These are phyloP conservation scores for Leptobrachium leishanense DNA, from an alignment of 2,113 vertebrate genomes.

Conservation along the genomic window DNA sequence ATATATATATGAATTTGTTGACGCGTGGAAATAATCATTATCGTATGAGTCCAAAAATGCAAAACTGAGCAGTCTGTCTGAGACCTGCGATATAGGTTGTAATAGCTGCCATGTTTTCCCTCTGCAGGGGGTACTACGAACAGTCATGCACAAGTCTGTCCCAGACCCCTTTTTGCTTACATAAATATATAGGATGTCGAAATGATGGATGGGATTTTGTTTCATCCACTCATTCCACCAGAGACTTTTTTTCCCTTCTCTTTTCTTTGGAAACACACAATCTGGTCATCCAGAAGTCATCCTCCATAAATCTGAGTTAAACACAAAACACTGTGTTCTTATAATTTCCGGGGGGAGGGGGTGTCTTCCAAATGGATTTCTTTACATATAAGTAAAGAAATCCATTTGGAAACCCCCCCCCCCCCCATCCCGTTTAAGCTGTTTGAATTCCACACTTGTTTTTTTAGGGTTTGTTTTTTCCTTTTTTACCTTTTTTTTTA, in stretches of 20 bases:
- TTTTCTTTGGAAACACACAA: background rate
- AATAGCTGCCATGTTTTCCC: slow-evolving; percentile 13
- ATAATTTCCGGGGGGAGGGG: background rate
- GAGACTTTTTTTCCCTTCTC: background rate
- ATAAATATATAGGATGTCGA: slow-evolving; percentile 35
- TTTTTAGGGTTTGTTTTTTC: too few relatives aligned
- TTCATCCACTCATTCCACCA: background rate
- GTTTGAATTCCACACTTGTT: too few relatives aligned
- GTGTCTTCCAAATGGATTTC: background rate
- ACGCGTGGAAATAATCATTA: background rate
- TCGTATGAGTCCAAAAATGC: background rate
- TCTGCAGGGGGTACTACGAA: slow-evolving; percentile 2
- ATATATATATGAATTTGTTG: too few relatives aligned
- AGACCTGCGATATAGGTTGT: background rate
- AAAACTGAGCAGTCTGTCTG: background rate
- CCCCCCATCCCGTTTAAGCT: too few relatives aligned
- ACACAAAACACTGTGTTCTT: background rate
- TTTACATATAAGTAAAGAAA: too few relatives aligned
- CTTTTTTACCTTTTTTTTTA: too few relatives aligned
- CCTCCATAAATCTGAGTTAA: background rate
- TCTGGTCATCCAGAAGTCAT: background rate
- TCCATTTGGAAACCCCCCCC: too few relatives aligned
- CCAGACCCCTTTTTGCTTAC: background rate
- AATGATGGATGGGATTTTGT: slow-evolving; percentile 30
- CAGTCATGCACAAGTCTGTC: background rate